These are phyloP conservation scores for Chloroclysta siterata DNA, from an alignment of 2,888 invertebrate genomes.

Conservation along the genomic window DNA sequence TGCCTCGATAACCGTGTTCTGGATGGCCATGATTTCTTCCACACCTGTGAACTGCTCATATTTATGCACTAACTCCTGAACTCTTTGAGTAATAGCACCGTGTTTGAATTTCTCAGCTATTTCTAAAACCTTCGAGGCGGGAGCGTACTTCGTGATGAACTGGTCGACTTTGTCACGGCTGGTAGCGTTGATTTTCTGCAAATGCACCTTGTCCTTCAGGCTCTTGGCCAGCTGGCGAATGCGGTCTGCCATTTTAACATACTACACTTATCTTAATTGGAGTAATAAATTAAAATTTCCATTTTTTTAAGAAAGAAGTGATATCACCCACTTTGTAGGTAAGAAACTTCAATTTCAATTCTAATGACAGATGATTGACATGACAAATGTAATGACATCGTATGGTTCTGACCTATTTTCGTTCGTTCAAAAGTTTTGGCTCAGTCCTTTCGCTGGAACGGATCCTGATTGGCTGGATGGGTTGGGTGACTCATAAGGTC, in stretches of 20 bases:
- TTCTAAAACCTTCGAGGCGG: conserved; percentile 65
- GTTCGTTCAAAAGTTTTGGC: no score
- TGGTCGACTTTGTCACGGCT: conserved; percentile 72
- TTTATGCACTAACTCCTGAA: conserved; percentile 81
- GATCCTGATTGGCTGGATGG: no score
- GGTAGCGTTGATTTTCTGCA: conserved; percentile 55
- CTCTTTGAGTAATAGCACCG: conserved; percentile 60
- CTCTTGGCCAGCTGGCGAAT: conserved; percentile 69
- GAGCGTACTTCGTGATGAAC: conserved; percentile 68
- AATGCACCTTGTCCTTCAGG: conserved; percentile 68
- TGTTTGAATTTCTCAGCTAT: conserved; percentile 73
- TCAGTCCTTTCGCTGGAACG: no score
- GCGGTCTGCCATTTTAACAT: conserved; percentile 78
- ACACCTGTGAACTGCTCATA: conserved; percentile 92
- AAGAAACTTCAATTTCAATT: no score
- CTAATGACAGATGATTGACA: not conserved
- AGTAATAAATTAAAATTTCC: conserved; percentile 42
- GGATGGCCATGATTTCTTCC: conserved; percentile 90
- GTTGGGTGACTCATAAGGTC: no score
- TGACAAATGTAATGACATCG: not conserved
- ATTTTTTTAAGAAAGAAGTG: conserved; percentile 48
- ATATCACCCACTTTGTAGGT: conserved; percentile 42
- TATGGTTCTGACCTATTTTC: no score
- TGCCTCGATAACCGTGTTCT: conserved; percentile 89
- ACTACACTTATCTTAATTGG: conserved; percentile 51